phyloP scores from a whole-genome alignment of 2,113 vertebrate genomes.

The Falcunculus frontatus region DNA sequence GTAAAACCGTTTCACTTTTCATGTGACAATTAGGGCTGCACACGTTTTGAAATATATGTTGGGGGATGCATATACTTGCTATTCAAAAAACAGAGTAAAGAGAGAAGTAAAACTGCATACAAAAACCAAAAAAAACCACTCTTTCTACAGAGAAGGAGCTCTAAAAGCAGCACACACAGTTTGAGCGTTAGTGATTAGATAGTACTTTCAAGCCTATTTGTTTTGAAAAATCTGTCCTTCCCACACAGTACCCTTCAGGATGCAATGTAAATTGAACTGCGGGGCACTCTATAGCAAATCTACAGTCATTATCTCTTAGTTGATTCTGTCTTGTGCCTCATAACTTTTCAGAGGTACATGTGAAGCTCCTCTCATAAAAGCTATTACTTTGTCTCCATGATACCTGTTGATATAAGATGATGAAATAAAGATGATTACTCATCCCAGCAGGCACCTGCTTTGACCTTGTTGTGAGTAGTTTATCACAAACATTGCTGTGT shows the following conservation, averaged over 20 bases:
- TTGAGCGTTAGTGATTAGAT: slow-evolving; percentile 33
- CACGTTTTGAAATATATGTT: not conserved
- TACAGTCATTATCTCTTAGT: slow-evolving; percentile 49
- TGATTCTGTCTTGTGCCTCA: slow-evolving; percentile 48
- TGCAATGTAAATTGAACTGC: slow-evolving; percentile 62
- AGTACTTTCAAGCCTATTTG: slow-evolving; percentile 35
- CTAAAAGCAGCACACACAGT: not conserved
- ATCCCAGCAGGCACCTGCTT: slow-evolving; percentile 51
- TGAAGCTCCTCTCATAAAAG: slow-evolving; percentile 40
- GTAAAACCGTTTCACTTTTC: not conserved
- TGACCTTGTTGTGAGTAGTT: slow-evolving; percentile 54
- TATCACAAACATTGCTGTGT: slow-evolving; percentile 46
- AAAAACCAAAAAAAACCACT: not conserved
- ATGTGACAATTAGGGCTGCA: not conserved
- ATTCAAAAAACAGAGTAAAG: not conserved
- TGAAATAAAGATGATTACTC: slow-evolving; percentile 63
- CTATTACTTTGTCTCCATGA: slow-evolving; percentile 54
- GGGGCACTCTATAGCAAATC: slow-evolving; percentile 17
- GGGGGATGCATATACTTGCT: not conserved
- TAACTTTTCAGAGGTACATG: slow-evolving; percentile 44
- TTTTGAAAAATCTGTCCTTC: slow-evolving; percentile 53
- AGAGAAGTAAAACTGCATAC: not conserved
- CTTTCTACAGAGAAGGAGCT: not conserved
- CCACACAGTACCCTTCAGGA: slow-evolving; percentile 40
- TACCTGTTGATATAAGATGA: slow-evolving; percentile 52